phyloP scores from a whole-genome alignment of 1,140 invertebrate species.

The Kradibia gibbosae region DNA sequence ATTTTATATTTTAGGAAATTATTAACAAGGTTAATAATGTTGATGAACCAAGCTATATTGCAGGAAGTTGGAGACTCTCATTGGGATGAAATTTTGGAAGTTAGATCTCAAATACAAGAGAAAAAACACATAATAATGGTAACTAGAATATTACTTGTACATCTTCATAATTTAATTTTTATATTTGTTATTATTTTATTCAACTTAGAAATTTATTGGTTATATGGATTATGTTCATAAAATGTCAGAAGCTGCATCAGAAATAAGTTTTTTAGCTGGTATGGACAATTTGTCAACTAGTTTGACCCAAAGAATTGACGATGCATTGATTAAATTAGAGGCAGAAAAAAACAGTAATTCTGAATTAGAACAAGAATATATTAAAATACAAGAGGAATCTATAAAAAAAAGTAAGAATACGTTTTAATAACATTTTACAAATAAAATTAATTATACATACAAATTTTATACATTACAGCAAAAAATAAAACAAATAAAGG shows the following conservation, averaged over 20 bases:
- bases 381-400: slow-evolving; percentile 60
- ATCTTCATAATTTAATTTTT: not conserved
- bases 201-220: slow-evolving; percentile 59
- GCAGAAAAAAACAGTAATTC: slow-evolving; percentile 56
- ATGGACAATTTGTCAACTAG: slow-evolving; percentile 66
- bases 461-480: slow-evolving; percentile 38
- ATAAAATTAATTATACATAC: not conserved
- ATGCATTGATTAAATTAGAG: slow-evolving; percentile 62
- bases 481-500: slow-evolving; percentile 14
- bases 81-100: slow-evolving; percentile 62
- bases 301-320: slow-evolving; percentile 64
- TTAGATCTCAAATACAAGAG: slow-evolving; percentile 60
- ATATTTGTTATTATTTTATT: slow-evolving; percentile 3
- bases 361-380: slow-evolving; percentile 63
- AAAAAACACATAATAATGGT: slow-evolving; percentile 61
- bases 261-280: slow-evolving; percentile 63
- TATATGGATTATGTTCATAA: slow-evolving; percentile 67
- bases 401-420: slow-evolving; percentile 55
- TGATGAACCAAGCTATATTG: slow-evolving; percentile 62
- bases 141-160: slow-evolving; percentile 48
- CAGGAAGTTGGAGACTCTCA: slow-evolving; percentile 61
- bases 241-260: slow-evolving; percentile 64
- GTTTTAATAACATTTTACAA: slow-evolving; percentile 7
- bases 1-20: slow-evolving; percentile 56
- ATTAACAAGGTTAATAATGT: slow-evolving; percentile 60